Evolutionary conservation across 2,888 invertebrate genomes (phyloP).

Genomic region (Diarsia brunnea): DNA sequence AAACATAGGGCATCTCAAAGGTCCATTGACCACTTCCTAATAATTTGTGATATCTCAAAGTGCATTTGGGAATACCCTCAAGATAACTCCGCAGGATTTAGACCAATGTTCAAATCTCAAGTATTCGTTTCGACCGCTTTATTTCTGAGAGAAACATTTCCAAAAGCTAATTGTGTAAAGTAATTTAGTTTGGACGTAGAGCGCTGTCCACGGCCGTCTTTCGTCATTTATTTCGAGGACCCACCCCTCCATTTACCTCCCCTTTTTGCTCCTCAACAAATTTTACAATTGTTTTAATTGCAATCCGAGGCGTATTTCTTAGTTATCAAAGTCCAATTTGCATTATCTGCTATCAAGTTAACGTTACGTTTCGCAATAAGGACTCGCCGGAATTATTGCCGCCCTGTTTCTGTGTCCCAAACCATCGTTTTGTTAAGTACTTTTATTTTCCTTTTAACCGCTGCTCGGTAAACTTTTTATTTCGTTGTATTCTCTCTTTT

Average conservation of each 20-base stretch:
- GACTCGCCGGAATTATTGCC: conserved; percentile 62
- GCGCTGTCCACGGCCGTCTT: conserved; percentile 76
- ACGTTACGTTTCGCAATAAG: conserved; percentile 64
- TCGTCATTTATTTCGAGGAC: conserved; percentile 80
- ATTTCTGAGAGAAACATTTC: conserved; percentile 74
- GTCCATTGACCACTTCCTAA: neutral
- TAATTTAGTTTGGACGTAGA: conserved; percentile 79
- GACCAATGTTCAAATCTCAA: conserved; percentile 58
- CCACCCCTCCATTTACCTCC: conserved; percentile 76
- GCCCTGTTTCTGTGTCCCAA: conserved; percentile 63
- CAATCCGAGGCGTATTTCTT: conserved; percentile 78
- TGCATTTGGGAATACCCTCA: conserved; percentile 21
- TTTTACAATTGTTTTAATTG: conserved; percentile 78
- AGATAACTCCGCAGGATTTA: conserved; percentile 20
- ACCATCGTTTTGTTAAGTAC: conserved; percentile 71
- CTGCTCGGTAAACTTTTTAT: conserved; percentile 73
- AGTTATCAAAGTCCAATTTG: conserved; percentile 79
- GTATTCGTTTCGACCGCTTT: conserved; percentile 68
- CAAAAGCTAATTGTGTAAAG: conserved; percentile 82
- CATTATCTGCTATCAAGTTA: conserved; percentile 71
- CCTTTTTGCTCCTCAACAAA: conserved; percentile 72
- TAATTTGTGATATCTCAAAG: neutral
- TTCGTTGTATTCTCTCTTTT: conserved; percentile 68
- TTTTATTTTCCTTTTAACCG: conserved; percentile 75
- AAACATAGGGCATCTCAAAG: neutral